These are phyloP conservation scores for Columba guinea DNA, from an alignment of 2,797 vertebrate species.

Conservation along the genomic window DNA sequence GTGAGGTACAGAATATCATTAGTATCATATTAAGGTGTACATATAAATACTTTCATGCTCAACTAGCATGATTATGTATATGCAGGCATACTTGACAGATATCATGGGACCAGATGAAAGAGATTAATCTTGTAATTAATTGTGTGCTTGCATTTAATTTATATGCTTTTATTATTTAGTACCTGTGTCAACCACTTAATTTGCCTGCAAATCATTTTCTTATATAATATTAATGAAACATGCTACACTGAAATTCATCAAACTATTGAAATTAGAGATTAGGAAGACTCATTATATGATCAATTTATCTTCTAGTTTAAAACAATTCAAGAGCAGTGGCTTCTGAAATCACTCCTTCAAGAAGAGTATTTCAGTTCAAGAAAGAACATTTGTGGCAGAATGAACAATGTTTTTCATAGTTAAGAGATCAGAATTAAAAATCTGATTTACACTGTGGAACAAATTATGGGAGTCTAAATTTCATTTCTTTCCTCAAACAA, in stretches of 20 bases:
- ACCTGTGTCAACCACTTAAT: constrained; percentile 66
- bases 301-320: neutral
- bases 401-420: neutral
- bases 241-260: constrained; percentile 52
- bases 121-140: constrained; percentile 41
- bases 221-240: constrained; percentile 55
- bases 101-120: neutral
- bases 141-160: constrained; percentile 35
- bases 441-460: neutral
- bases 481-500: neutral
- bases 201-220: constrained; percentile 39
- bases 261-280: constrained; percentile 39
- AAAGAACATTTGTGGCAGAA: neutral
- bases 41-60: neutral
- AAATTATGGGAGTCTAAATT: neutral
- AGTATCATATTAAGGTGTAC: neutral
- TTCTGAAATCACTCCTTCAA: neutral
- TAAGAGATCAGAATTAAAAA: neutral
- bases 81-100: neutral
- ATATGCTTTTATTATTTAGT: constrained; percentile 63
- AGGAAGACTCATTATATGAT: constrained; percentile 23
- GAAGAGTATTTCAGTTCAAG: neutral
- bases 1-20: neutral
- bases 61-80: neutral
- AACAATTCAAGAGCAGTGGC: neutral